These are phyloP conservation scores for Drosophila paulistorum DNA, from an alignment of 1,140 invertebrate genomes.

Conservation along the genomic window DNA sequence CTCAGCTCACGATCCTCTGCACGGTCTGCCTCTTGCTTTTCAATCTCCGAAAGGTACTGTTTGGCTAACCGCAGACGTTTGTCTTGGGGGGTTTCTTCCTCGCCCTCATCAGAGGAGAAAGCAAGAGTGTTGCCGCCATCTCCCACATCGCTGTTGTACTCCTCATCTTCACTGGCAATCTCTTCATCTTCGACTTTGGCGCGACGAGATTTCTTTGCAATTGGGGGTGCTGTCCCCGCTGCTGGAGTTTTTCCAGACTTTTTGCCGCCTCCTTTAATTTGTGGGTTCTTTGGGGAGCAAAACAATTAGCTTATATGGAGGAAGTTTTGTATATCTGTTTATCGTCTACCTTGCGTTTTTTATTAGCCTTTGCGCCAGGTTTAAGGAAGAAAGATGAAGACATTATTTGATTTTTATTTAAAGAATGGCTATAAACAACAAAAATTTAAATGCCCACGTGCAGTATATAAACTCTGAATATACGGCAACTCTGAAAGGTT, in stretches of 20 bases:
- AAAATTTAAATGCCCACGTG: slow-evolving; percentile 6
- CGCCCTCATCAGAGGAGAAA: slow-evolving; percentile 85
- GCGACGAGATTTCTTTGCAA: slow-evolving; percentile 60
- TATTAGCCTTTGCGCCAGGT: slow-evolving; percentile 84
- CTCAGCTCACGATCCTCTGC: slow-evolving; percentile 87
- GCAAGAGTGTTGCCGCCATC: slow-evolving; percentile 84
- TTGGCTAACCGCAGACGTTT: slow-evolving; percentile 95
- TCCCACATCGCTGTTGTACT: slow-evolving; percentile 81
- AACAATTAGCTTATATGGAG: slow-evolving; percentile 18
- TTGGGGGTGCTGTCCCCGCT: slow-evolving; percentile 29
- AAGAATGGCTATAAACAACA: slow-evolving; percentile 13
- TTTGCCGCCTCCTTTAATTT: slow-evolving; percentile 48
- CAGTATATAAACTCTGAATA: not conserved
- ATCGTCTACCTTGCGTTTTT: slow-evolving; percentile 84
- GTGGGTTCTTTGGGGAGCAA: slow-evolving; percentile 59
- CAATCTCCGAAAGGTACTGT: slow-evolving; percentile 93
- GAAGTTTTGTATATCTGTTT: not conserved
- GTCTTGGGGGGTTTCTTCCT: slow-evolving; percentile 93
- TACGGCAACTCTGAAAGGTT: not conserved
- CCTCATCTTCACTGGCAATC: slow-evolving; percentile 84
- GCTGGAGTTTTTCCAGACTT: slow-evolving; percentile 50
- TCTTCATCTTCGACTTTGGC: slow-evolving; percentile 83
- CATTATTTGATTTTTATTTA: slow-evolving; percentile 52
- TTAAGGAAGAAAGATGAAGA: slow-evolving; percentile 86
- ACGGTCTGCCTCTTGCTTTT: slow-evolving; percentile 90